Evolutionary conservation across 2,113 vertebrate species (phyloP).

Genomic region (Nycticorax nycticorax): DNA sequence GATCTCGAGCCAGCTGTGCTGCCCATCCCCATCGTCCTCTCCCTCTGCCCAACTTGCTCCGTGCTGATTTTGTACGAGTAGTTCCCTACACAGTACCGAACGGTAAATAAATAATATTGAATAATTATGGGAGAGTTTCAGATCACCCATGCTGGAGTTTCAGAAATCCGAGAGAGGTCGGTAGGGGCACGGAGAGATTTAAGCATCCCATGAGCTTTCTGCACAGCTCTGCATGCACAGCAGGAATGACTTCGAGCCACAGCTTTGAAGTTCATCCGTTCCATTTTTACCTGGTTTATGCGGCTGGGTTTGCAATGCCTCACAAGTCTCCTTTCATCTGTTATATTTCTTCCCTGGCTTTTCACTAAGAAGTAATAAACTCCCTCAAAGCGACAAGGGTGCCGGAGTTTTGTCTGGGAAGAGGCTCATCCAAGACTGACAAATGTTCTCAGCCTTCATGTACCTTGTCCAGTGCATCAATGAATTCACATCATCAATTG

Average conservation of each 20-base stretch:
- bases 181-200: fast-evolving
- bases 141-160: fast-evolving
- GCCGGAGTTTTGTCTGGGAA: neutral
- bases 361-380: slow-evolving; percentile 11
- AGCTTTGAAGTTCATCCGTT: neutral
- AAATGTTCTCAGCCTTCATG: neutral
- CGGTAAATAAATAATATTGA: neutral
- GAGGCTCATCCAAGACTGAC: neutral
- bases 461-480: neutral
- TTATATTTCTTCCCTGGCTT: neutral
- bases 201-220: neutral
- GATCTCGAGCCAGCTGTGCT: neutral
- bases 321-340: neutral
- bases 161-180: neutral
- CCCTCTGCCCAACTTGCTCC: neutral
- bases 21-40: fast-evolving
- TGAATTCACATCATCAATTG: neutral
- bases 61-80: neutral
- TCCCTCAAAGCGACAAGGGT: neutral
- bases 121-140: neutral
- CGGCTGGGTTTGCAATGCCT: neutral
- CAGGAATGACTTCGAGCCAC: neutral
- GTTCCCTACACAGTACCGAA: neutral
- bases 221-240: fast-evolving
- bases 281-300: neutral